phyloP scores from a whole-genome alignment of 2,797 vertebrate species.

The Bovichtus variegatus region DNA sequence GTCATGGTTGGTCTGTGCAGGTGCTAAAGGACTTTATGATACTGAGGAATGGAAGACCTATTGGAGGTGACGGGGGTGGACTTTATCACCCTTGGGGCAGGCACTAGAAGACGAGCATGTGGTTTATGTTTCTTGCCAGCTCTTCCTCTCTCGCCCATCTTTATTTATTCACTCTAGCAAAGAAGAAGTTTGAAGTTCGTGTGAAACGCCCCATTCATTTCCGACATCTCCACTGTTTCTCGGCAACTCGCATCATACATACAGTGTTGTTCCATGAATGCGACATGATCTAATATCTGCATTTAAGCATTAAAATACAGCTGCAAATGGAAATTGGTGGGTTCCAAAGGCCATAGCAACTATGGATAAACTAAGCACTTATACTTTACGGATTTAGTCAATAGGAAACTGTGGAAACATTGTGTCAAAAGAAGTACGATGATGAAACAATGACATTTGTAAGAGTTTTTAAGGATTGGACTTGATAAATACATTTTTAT shows the following conservation, averaged over 20 bases:
- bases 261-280: slow-evolving; percentile 8
- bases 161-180: slow-evolving; percentile 48
- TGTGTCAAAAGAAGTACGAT: slow-evolving; percentile 12
- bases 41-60: slow-evolving; percentile 46
- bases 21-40: slow-evolving; percentile 66
- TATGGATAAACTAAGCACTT: slow-evolving; percentile 14
- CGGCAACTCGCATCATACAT: slow-evolving; percentile 4
- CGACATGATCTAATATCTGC: neutral
- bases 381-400: slow-evolving; percentile 4
- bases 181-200: slow-evolving; percentile 44
- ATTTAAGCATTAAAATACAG: neutral
- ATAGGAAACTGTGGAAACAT: slow-evolving; percentile 17
- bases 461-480: slow-evolving; percentile 29
- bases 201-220: slow-evolving; percentile 38
- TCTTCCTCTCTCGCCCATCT: slow-evolving; percentile 37
- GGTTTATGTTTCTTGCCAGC: slow-evolving; percentile 71
- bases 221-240: slow-evolving; percentile 6
- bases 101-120: slow-evolving; percentile 63
- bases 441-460: slow-evolving; percentile 30
- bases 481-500: slow-evolving; percentile 48
- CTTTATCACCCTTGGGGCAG: slow-evolving; percentile 65
- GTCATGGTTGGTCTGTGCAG: slow-evolving; percentile 45
- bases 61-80: slow-evolving; percentile 63
- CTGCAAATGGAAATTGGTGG: neutral
- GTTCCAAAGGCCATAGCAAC: slow-evolving; percentile 2